phyloP scores from a whole-genome alignment of 2,113 vertebrate species.

The Pao palembangensis region DNA sequence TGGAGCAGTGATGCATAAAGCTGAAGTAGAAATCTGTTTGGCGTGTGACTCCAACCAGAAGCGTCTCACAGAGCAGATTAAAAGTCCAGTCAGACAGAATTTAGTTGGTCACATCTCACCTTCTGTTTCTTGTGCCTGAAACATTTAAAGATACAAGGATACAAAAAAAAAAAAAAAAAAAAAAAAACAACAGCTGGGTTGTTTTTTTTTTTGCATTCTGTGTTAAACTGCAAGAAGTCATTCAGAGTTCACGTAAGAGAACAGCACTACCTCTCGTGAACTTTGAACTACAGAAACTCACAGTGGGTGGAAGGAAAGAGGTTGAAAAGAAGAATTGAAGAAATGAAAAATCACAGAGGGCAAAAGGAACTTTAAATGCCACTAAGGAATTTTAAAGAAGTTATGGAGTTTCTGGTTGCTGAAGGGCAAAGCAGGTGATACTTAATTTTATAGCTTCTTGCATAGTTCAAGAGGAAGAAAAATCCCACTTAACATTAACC shows the following conservation, averaged over 20 bases:
- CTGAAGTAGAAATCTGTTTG: constrained; percentile 32
- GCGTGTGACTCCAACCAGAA: constrained; percentile 36
- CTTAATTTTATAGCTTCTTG: constrained; percentile 14
- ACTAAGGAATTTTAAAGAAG: constrained; percentile 62
- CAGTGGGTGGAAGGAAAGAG: neutral
- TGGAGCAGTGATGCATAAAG: constrained; percentile 30
- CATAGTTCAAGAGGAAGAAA: neutral
- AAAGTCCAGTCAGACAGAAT: constrained; percentile 14
- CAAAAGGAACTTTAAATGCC: constrained; percentile 33
- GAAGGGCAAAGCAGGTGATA: constrained; percentile 36
- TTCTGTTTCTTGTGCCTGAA: constrained; percentile 7
- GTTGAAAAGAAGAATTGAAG: neutral
- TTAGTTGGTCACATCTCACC: constrained; percentile 18
- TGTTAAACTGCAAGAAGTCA: constrained; percentile 24
- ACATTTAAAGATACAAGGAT: neutral
- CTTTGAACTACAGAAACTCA: constrained; percentile 30
- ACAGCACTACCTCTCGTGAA: constrained; percentile 21
- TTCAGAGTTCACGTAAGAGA: constrained; percentile 30
- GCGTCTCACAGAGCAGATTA: constrained; percentile 26
- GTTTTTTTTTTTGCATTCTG: constrained; percentile 12
- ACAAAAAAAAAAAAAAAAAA: neutral
- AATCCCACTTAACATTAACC: neutral
- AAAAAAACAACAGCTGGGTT: neutral
- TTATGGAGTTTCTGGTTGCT: constrained; percentile 63
- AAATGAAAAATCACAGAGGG: constrained; percentile 11